phyloP scores from a whole-genome alignment of 2,797 vertebrate species.

The Phalloptychus januarius region DNA sequence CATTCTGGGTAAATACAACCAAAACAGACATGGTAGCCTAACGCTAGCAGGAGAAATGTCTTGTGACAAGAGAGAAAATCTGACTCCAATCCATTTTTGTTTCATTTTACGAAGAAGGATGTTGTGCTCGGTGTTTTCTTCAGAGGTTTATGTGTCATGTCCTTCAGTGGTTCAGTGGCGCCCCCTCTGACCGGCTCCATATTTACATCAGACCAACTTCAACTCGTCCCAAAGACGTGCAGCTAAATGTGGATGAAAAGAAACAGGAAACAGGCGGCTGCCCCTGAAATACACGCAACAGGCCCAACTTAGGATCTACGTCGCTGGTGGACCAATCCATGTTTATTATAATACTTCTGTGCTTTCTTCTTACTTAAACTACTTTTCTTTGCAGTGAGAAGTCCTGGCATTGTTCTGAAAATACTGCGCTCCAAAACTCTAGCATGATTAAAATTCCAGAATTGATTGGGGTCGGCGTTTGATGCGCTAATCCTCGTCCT shows the following conservation, averaged over 20 bases:
- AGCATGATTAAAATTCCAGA: constrained; percentile 5
- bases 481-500: constrained; percentile 7
- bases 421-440: neutral
- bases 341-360: neutral
- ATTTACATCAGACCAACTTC: neutral
- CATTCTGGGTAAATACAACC: no score
- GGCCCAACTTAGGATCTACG: neutral
- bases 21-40: no score
- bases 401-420: neutral
- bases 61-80: no score
- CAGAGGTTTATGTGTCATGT: no score
- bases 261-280: neutral
- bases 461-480: neutral
- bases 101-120: no score
- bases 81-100: no score
- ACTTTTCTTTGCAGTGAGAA: neutral
- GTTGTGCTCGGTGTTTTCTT: no score
- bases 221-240: neutral
- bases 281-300: neutral
- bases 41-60: no score
- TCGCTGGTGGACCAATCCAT: neutral
- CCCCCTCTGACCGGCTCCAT: neutral
- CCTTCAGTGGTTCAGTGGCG: no score
- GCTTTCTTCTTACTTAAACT: neutral
- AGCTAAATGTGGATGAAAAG: neutral